Evolutionary conservation across 2,113 vertebrate genomes (phyloP).

Genomic region (Amblyornis subalaris): DNA sequence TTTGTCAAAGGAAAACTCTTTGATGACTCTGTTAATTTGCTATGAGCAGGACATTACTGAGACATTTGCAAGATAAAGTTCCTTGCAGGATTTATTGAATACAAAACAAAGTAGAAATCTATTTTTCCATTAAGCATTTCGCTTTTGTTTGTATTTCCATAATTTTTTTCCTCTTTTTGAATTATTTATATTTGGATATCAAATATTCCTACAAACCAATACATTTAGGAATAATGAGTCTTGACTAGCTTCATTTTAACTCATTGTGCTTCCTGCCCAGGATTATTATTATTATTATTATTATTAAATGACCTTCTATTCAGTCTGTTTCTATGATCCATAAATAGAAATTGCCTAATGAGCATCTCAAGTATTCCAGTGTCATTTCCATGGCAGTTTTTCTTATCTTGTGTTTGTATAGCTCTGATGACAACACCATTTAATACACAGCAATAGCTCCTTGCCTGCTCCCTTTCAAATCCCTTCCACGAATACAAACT

Average conservation of each 20-base stretch:
- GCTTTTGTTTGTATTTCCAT: not conserved
- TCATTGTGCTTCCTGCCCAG: not conserved
- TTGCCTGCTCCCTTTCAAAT: not conserved
- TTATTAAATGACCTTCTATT: not conserved
- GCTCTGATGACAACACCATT: not conserved
- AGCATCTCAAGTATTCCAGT: not conserved
- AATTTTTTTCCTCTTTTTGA: not conserved
- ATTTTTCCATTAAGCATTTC: not conserved
- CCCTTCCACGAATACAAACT: not conserved
- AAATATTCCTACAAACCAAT: not conserved
- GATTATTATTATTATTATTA: not conserved
- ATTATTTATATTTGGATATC: conserved; percentile 2
- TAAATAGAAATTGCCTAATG: conserved; percentile 14
- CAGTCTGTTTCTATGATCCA: not conserved
- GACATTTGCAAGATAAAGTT: not conserved
- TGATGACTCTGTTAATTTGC: not conserved
- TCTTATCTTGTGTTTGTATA: not conserved
- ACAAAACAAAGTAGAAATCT: not conserved
- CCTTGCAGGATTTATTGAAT: not conserved
- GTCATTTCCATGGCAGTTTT: not conserved
- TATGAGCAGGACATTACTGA: not conserved
- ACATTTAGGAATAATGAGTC: conserved; percentile 1
- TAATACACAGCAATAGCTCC: not conserved
- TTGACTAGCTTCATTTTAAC: conserved; percentile 4
- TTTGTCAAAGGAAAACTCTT: not conserved